Evolutionary conservation across 1,140 invertebrate species (phyloP), one percentile per base, ranked within the genome.

Genomic region (Centruroides sculpturatus): DNA sequence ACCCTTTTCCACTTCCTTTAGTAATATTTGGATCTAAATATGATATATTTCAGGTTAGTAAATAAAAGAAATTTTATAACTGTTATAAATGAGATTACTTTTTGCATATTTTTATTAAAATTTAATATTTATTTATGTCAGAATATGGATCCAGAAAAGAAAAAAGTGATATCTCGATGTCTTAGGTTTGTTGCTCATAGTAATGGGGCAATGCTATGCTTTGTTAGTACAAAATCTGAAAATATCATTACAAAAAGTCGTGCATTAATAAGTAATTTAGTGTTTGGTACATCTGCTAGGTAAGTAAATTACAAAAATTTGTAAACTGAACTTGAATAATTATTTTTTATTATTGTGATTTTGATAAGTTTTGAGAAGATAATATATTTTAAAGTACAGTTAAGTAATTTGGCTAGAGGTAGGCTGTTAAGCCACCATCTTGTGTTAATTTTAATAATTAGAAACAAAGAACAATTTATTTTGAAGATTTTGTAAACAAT

Each of bases 1-100:
- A 82, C 62, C 77, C 77, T 3, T 83, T 85, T 70, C 80, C 80
- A 2, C 66, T 85, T 50, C 81, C 79, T 34, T 66, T 85, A 35
- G 78, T 82, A n/a, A 84, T 92, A 47, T 75, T 92, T 59, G 86
- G 88, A 5, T 85, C 84, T 53, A 90, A 88, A 75, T 92, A 90
- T 73, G 89, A 92, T 70, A 66, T 86, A 60, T 92, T 91, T 71
- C 83, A 87, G 78, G 84, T 86, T 74, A 75, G 69, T 70, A 46
- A 46, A 48, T 49, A 11, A 35, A 48, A 13, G 36, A 34, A 52
- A 48, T 49, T 54, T 34, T 49, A 49, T 56, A 34, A n/a, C 52
- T 46, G 56, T 63, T n/a, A 5, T 50, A 11, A 10, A 34, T 41
- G 23, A 23, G 34, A 34, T 35, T 54, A 2, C 23, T 23, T 23